Percentiles rank a stretch among this genome's conserved stretches.
phyloP scores from a whole-genome alignment of 2,888 invertebrate genomes.

The Aporophyla nigra region DNA sequence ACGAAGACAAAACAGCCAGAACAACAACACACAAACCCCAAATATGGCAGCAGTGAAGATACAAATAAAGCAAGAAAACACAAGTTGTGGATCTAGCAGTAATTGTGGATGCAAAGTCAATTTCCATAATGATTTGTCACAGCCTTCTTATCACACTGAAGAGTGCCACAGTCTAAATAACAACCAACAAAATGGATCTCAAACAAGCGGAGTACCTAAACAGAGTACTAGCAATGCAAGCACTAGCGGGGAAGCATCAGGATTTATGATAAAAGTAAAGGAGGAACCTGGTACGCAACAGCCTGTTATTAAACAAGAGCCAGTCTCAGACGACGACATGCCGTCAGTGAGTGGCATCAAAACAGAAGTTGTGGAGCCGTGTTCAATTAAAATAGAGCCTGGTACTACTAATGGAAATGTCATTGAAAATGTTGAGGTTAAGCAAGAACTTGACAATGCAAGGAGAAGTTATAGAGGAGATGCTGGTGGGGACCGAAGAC shows the following conservation, averaged over 20 bases:
- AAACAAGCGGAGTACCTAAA: constrained; percentile 63
- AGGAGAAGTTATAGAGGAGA: constrained; percentile 72
- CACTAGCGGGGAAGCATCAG: constrained; percentile 59
- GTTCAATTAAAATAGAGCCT: constrained; percentile 79
- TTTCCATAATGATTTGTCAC: constrained; percentile 47
- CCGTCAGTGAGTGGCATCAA: constrained; percentile 71
- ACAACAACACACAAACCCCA: constrained; percentile 49
- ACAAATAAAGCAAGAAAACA: constrained; percentile 74
- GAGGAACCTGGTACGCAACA: constrained; percentile 76
- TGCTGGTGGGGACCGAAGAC: constrained; percentile 75
- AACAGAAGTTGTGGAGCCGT: constrained; percentile 71
- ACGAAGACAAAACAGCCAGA: constrained; percentile 51
- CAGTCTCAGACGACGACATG: constrained; percentile 53
- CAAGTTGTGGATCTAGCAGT: constrained; percentile 60
- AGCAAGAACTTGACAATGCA: constrained; percentile 72
- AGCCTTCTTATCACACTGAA: constrained; percentile 64
- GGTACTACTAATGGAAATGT: constrained; percentile 62
- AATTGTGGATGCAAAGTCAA: constrained; percentile 65
- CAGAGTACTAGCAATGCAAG: constrained; percentile 67
- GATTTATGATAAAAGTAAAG: constrained; percentile 75
- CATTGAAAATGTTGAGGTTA: constrained; percentile 74
- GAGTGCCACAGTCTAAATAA: constrained; percentile 72
- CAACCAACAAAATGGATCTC: constrained; percentile 72
- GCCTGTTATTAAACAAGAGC: constrained; percentile 78
- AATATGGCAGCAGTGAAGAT: constrained; percentile 50